Evolutionary conservation across 2,888 invertebrate genomes (phyloP).

Genomic region (Cephus nigrinus): DNA sequence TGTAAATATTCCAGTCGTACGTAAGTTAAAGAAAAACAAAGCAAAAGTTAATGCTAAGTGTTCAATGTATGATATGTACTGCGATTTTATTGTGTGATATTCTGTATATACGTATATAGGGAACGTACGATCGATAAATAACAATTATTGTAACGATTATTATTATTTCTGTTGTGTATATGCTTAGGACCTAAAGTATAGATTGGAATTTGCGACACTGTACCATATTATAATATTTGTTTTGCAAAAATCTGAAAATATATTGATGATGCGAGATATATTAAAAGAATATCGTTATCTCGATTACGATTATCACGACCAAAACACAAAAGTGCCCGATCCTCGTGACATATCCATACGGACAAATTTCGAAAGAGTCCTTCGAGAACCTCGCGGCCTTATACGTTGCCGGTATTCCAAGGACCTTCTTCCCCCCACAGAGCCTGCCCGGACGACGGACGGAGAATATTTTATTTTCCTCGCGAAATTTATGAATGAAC

Average conservation of each 20-base stretch:
- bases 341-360: neutral
- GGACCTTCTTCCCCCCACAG: no score
- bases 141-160: conserved; percentile 10
- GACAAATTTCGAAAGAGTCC: no score
- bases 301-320: neutral
- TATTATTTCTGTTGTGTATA: conserved; percentile 44
- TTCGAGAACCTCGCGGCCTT: neutral
- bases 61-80: conserved; percentile 52
- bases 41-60: conserved; percentile 25
- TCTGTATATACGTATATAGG: conserved; percentile 50
- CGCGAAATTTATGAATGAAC: conserved; percentile 61
- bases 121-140: conserved; percentile 4
- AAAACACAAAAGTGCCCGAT: neutral
- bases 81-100: conserved; percentile 60
- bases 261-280: conserved; percentile 53
- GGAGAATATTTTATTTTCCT: conserved; percentile 54
- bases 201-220: conserved; percentile 28
- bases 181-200: conserved; percentile 15
- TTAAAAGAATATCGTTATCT: conserved; percentile 25
- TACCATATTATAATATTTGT: conserved; percentile 56
- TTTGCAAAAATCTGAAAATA: conserved; percentile 59
- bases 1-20: no score
- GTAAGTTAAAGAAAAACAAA: neutral
- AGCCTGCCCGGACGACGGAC: no score
- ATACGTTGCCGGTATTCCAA: no score